Evolutionary conservation across 1,140 invertebrate species (phyloP), one percentile per base, ranked within the genome.

Genomic region (Onthophagus taurus): DNA sequence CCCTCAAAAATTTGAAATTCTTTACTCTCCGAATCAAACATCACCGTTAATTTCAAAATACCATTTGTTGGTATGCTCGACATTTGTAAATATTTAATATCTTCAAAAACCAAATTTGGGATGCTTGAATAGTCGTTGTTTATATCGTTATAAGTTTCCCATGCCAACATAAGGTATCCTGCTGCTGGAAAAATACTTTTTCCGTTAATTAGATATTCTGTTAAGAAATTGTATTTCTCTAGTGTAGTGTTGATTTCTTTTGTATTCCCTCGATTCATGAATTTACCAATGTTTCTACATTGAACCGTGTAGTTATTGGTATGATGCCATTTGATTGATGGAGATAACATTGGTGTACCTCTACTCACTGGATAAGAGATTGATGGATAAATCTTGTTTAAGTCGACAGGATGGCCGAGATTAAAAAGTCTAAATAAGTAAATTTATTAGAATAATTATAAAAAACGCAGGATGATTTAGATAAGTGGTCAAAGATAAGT

Each of bases 141-240:
- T 69, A 89, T 77, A 62, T 85, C 77, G 12, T 82, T 84, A 16
- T 95, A 59, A 2, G 87, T 86, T 63, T 89, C 85, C 93, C 92
- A 96, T 0, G 86, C 86, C 11, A 95, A 65, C 4, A 78, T 64
- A 42, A 88, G 54, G 57, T 86, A 97, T 19, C 89, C 89, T 7
- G 91, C 93, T 0, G 90, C 91, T 2, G 93, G 93, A 47, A 88
- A 83, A 0, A 96, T 59, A 49, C 87, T 83, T 53, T 90, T 77
- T 1, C 83, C 84, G n/a, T n/a, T n/a, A n/a, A n/a, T n/a, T n/a
- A n/a, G n/a, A n/a, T n/a, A n/a, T n/a, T n/a, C n/a, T n/a, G n/a
- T n/a, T n/a, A n/a, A n/a, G n/a, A n/a, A n/a, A n/a, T n/a, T n/a
- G n/a, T n/a, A n/a, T 26, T 6, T 26, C 23, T 26, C 6, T 26